These are phyloP conservation scores for Euzophera pinguis DNA, from an alignment of 2,888 invertebrate genomes.

Conservation along the genomic window DNA sequence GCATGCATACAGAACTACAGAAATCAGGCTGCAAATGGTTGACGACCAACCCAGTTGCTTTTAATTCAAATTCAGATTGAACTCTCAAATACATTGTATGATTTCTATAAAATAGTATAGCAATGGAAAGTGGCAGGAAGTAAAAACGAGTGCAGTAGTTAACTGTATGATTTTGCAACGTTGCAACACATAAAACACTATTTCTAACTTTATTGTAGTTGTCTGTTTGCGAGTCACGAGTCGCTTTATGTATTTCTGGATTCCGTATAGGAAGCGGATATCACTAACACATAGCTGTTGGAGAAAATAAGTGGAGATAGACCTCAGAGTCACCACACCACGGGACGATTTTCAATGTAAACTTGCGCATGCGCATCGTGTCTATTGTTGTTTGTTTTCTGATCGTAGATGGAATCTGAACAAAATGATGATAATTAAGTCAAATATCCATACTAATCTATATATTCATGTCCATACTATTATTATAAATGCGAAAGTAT, in stretches of 20 bases:
- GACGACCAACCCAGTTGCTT: neutral
- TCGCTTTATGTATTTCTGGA: conserved; percentile 8
- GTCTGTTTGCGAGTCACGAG: conserved; percentile 13
- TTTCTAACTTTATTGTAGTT: neutral
- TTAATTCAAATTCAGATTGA: conserved; percentile 3
- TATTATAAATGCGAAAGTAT: too few relatives aligned
- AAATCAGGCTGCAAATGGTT: neutral
- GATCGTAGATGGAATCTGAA: too few relatives aligned
- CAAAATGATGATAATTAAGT: too few relatives aligned
- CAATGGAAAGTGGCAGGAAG: conserved; percentile 6
- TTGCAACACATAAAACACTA: conserved; percentile 7
- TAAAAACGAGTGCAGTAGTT: neutral
- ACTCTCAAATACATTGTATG: neutral
- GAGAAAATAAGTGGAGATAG: neutral
- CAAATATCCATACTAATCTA: too few relatives aligned
- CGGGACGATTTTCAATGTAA: too few relatives aligned
- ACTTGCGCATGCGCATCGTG: too few relatives aligned
- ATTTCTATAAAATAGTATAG: conserved; percentile 13
- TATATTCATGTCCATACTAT: too few relatives aligned
- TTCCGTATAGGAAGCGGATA: conserved; percentile 5
- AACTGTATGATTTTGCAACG: conserved; percentile 9
- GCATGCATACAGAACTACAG: neutral
- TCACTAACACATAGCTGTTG: neutral
- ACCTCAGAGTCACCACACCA: neutral
- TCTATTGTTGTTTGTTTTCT: too few relatives aligned